Base-by-base conservation (phyloP, 2,797 vertebrate species). In the Muraenolepis orangiensis region DNA sequence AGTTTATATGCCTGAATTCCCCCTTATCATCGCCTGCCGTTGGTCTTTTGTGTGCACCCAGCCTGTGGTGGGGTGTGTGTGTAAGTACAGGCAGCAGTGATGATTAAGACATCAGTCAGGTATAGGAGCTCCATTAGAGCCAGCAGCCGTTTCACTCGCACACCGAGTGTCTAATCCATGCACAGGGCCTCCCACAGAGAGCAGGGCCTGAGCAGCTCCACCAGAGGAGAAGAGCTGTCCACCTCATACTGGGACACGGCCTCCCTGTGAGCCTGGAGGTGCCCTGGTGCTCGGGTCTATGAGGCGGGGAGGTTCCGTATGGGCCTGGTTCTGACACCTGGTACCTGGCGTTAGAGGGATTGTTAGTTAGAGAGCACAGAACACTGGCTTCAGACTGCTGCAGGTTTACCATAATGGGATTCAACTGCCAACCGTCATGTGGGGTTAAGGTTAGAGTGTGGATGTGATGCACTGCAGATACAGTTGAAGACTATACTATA, bases 101-200 rank as follows among this genome's bases (percentile, higher is more conserved):
- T 72, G 80, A 89, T 87, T 81, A 78, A 84, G 86, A 86, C 83
- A 79, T 91, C 81, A 87, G 82, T 84, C 88, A 91, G 84, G 81
- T 87, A 84, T 85, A 83, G 84, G 84, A 76, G 81, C 80, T 86
- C 87, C 81, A 87, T 89, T 89, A 89, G 78, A 84, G 78, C 84
- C 74, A 80, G 86, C 82, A 84, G 81, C 75, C 81, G 86, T 88
- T 91, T 88, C 82, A 87, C 89, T 90, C 2, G 81, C 86, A 84
- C 82, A 84, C 84, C 85, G n/a, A 77, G 85, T 80, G 80, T 85
- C 85, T 90, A 88, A 89, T 92, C 86, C 88, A 81, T n/a, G 84
- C 84, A 86, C 82, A 77, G 82, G 81, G 85, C 80, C 85, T 79
- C 84, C 89, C 89, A 89, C 86, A 87, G 87, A 82, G 85, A 87